Base-by-base conservation (phyloP, 2,113 vertebrate species). In the Hemiscyllium ocellatum region DNA sequence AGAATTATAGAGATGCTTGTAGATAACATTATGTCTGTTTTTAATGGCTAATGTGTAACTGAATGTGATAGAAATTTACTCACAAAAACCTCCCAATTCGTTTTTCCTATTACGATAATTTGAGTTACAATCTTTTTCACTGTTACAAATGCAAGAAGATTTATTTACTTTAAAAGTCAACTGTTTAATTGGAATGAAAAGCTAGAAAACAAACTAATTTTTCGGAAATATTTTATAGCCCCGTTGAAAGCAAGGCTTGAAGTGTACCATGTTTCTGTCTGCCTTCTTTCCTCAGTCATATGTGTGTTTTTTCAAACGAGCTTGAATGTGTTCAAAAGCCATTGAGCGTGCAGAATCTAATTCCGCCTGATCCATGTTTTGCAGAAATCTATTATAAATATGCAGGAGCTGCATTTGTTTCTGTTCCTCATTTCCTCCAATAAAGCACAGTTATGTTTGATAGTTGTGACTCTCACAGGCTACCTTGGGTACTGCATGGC, bases 401-500 rank as follows among this genome's bases (percentile, higher is more conserved):
- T 50, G 24, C 47, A 24, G 10, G 52, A 95, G 22, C 94, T 52
- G 42, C 26, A 52, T 70, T 95, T 94, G 37, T 95, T 95, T 72
- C 69, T 52, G 68, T 72, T 72, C 12, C 19, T 95, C 42, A 33
- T 76, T 95, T 93, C 66, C 94, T 72, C 69, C 24, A 70, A 52
- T 17, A 42, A n/a, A 5, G 56, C 68, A 33, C 26, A 19, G 66
- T 94, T 70, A 47, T 70, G 66, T 94, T 94, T 94, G 93, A 50
- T 94, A 42, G 8, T 94, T 94, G 66, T 94, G 93, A 94, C 93
- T 94, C 93, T 72, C 93, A 72, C 93, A 94, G 94, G 94, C 69
- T 76, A 42, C 47, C 68, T 95, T 26, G 50, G 69, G 68, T 95
- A 95, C 47, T 95, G 94, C 94, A 95, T 24, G n/a, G 22, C 12